Percentiles rank a stretch among this genome's conserved stretches.
Evolutionary conservation across 2,888 invertebrate species (phyloP).

Genomic region (Drosophila kambysellisi): DNA sequence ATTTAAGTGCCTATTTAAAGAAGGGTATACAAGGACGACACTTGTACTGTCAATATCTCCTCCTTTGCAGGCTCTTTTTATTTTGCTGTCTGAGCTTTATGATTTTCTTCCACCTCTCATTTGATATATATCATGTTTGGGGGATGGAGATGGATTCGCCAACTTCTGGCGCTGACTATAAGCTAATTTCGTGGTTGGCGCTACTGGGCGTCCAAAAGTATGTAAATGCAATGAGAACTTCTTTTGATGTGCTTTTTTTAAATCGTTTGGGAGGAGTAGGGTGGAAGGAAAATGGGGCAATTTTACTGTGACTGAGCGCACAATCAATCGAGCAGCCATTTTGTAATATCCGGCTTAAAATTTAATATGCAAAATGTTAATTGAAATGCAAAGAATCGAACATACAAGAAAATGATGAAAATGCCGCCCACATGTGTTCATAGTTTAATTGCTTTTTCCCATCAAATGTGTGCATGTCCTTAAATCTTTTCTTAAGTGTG

Average conservation of each 20-base stretch:
- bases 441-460: conserved; percentile 71
- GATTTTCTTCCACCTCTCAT: neutral
- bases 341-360: conserved; percentile 77
- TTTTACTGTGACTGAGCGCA: conserved; percentile 56
- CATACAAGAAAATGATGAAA: conserved; percentile 1
- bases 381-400: conserved; percentile 37
- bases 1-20: no score
- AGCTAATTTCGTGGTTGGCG: conserved; percentile 27
- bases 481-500: conserved; percentile 11
- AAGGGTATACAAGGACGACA: neutral
- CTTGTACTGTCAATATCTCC: neutral
- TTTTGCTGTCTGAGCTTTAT: neutral
- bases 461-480: neutral
- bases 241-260: conserved; percentile 37
- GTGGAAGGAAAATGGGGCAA: conserved; percentile 36
- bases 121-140: conserved; percentile 2
- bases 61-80: neutral
- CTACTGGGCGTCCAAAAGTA: conserved; percentile 16
- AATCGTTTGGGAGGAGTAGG: conserved; percentile 3
- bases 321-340: conserved; percentile 67
- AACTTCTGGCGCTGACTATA: conserved; percentile 31
- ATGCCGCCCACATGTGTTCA: conserved; percentile 33
- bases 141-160: neutral
- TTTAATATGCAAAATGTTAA: conserved; percentile 69
- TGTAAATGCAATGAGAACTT: conserved; percentile 25